Conservation (phyloP, 2,888 invertebrate species). For the Lymantria dispar region DNA sequence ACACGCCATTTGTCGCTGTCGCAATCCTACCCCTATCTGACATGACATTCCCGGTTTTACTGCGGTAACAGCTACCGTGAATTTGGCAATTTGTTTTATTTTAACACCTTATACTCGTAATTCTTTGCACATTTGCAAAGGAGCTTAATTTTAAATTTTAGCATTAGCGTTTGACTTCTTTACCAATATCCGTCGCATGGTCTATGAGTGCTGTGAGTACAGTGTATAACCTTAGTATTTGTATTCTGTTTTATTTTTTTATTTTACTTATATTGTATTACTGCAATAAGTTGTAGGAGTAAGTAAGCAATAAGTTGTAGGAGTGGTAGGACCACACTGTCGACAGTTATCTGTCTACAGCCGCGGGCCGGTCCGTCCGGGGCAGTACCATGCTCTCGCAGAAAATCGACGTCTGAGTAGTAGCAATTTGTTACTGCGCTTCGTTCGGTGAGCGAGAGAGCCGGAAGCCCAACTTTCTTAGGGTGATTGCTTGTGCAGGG, state of each 20-base stretch:
- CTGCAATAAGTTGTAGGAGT: too few species aligned
- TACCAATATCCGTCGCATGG: slow-evolving; percentile 20
- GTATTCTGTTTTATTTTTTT: not conserved
- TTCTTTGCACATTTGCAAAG: slow-evolving; percentile 2
- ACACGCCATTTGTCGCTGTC: slow-evolving; percentile 27
- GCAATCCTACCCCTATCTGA: slow-evolving; percentile 7
- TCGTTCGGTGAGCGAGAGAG: too few species aligned
- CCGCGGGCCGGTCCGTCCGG: too few species aligned
- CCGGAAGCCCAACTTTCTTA: too few species aligned
- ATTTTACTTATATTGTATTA: not conserved
- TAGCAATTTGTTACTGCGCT: too few species aligned
- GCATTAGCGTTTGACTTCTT: not conserved
- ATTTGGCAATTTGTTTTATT: slow-evolving; percentile 20
- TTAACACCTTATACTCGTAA: slow-evolving; percentile 1
- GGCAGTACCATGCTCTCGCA: too few species aligned
- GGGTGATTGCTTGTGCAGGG: too few species aligned
- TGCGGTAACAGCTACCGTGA: slow-evolving; percentile 7
- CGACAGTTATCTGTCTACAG: too few species aligned
- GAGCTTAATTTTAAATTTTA: slow-evolving; percentile 7
- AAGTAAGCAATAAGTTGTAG: too few species aligned
- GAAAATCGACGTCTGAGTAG: too few species aligned
- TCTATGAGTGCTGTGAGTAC: not conserved
- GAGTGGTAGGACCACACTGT: too few species aligned
- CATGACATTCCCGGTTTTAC: slow-evolving; percentile 18
- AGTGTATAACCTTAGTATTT: not conserved